Percentiles rank a stretch among this genome's conserved stretches.
Evolutionary conservation across 2,888 invertebrate species (phyloP).

Genomic region (Acronicta alni): DNA sequence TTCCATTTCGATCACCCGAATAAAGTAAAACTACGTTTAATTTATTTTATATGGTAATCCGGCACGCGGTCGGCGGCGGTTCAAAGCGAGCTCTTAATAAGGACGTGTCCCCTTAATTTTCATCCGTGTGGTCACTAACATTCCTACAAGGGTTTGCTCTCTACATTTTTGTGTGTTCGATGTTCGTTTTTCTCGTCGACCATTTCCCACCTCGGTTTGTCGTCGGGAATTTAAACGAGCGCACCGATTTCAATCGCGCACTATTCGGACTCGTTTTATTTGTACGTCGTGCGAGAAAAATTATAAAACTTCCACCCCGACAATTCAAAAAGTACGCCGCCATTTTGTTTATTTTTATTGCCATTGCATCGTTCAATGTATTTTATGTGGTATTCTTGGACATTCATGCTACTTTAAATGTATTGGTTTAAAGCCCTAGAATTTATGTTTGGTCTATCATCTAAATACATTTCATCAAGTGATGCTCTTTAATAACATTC

Average conservation of each 20-base stretch:
- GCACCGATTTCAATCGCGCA: slow-evolving; percentile 72
- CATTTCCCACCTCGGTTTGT: slow-evolving; percentile 81
- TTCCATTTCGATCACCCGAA: slow-evolving; percentile 45
- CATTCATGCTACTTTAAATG: slow-evolving; percentile 39
- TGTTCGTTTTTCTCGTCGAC: slow-evolving; percentile 76
- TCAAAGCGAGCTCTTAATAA: slow-evolving; percentile 80
- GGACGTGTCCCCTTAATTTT: slow-evolving; percentile 77
- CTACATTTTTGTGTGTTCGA: slow-evolving; percentile 77
- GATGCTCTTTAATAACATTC: slow-evolving; percentile 1
- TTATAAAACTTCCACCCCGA: slow-evolving; percentile 60
- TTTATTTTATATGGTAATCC: slow-evolving; percentile 79
- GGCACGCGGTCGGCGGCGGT: slow-evolving; percentile 66
- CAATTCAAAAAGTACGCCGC: slow-evolving; percentile 65
- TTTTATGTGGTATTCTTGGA: slow-evolving; percentile 59
- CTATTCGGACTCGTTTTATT: slow-evolving; percentile 63
- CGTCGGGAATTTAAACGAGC: slow-evolving; percentile 83
- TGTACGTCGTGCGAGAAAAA: slow-evolving; percentile 69
- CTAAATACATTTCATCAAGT: slow-evolving; percentile 17
- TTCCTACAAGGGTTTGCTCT: slow-evolving; percentile 85
- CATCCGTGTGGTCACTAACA: slow-evolving; percentile 76
- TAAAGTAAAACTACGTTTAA: slow-evolving; percentile 64
- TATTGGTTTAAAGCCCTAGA: slow-evolving; percentile 29
- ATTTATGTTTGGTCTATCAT: slow-evolving; percentile 19
- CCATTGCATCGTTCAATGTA: slow-evolving; percentile 55
- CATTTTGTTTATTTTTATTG: slow-evolving; percentile 52